Conservation (phyloP, 2,797 vertebrate species). For the Siniperca obscura region DNA sequence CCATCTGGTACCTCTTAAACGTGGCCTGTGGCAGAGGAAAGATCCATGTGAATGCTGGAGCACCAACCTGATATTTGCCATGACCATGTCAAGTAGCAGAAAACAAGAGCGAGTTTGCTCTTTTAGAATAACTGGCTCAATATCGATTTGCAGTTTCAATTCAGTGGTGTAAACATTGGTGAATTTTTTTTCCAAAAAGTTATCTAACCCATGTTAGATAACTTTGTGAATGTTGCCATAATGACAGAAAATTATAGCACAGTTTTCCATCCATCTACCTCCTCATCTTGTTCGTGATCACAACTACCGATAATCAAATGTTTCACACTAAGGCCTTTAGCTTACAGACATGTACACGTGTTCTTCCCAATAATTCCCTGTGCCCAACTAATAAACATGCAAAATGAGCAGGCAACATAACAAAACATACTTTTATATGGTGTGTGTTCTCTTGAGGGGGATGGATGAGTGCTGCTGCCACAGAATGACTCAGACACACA, state of each 20-base stretch:
- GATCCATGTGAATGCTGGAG: slow-evolving; percentile 18
- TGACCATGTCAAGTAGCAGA: not conserved
- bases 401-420: not conserved
- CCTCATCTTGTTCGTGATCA: slow-evolving; percentile 6
- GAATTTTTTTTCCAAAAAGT: not conserved
- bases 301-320: not conserved
- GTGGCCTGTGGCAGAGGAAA: slow-evolving; percentile 87
- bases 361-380: not conserved
- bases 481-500: slow-evolving; percentile 11
- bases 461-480: not conserved
- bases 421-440: not conserved
- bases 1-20: slow-evolving; percentile 93
- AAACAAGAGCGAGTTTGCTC: not conserved
- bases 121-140: not conserved
- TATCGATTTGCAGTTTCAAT: not conserved
- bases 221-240: not conserved
- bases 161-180: not conserved
- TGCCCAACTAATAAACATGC: not conserved
- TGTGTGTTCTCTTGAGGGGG: slow-evolving; percentile 1
- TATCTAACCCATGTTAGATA: not conserved
- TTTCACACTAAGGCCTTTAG: not conserved
- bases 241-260: slow-evolving; percentile 25
- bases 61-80: not conserved
- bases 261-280: not conserved
- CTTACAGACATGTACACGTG: not conserved